phyloP scores from a whole-genome alignment of 2,113 vertebrate genomes.

The Oncorhynchus mykiss region DNA sequence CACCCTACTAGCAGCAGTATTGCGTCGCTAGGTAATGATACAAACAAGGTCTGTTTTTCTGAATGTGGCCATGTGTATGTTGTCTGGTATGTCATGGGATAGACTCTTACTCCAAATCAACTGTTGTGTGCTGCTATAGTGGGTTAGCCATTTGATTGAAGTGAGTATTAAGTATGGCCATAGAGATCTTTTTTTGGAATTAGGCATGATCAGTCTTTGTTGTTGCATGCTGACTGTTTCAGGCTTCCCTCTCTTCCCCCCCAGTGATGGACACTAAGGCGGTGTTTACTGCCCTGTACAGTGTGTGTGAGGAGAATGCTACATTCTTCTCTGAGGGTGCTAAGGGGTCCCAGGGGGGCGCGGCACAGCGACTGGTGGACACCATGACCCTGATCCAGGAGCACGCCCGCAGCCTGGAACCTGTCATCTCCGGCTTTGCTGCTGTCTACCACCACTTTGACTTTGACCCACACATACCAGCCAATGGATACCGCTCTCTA shows the following conservation, averaged over 20 bases:
- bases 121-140: too few relatives aligned
- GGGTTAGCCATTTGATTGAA: conserved; percentile 30
- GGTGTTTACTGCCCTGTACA: conserved; percentile 80
- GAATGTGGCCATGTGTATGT: too few relatives aligned
- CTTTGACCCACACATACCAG: conserved; percentile 84
- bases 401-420: conserved; percentile 80
- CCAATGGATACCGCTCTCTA: conserved; percentile 89
- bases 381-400: conserved; percentile 78
- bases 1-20: too few relatives aligned
- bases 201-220: too few relatives aligned
- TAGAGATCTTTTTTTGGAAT: too few relatives aligned
- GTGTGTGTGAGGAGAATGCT: conserved; percentile 83
- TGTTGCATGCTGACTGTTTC: conserved; percentile 39
- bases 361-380: conserved; percentile 69
- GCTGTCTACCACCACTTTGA: conserved; percentile 85
- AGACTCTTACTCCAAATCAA: neutral
- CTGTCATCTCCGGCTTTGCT: conserved; percentile 73
- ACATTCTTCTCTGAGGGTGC: conserved; percentile 77
- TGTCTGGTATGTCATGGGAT: too few relatives aligned
- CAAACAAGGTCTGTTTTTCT: too few relatives aligned
- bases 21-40: too few relatives aligned
- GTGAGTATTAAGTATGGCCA: neutral
- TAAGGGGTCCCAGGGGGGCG: conserved; percentile 70
- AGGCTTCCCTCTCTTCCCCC: conserved; percentile 7
- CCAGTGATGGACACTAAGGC: conserved; percentile 83